Conservation (phyloP, 2,888 invertebrate genomes). For the Hirtodrosophila alboralis region DNA sequence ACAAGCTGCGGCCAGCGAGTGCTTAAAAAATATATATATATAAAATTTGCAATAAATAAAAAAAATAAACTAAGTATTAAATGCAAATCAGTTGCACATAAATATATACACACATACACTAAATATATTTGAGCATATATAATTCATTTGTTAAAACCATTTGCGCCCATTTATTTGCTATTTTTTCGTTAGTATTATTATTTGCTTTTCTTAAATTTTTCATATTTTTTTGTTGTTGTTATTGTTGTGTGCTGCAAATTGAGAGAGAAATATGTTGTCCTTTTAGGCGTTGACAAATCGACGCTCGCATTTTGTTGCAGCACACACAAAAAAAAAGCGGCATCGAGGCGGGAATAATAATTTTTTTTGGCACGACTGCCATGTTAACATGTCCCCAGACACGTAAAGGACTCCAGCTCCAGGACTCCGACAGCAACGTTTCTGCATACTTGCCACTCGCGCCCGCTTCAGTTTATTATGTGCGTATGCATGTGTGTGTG, state of each 20-base stretch:
- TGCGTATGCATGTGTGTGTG: slow-evolving; percentile 12
- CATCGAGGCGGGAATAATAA: slow-evolving; percentile 81
- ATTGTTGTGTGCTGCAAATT: slow-evolving; percentile 48
- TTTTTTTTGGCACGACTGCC: slow-evolving; percentile 83
- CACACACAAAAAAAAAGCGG: slow-evolving; percentile 64
- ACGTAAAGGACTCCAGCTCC: slow-evolving; percentile 58
- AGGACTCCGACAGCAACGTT: slow-evolving; percentile 35
- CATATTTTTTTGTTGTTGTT: slow-evolving; percentile 11
- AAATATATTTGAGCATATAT: slow-evolving; percentile 41
- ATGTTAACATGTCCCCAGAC: slow-evolving; percentile 83
- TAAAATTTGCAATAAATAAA: slow-evolving; percentile 21
- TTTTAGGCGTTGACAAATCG: slow-evolving; percentile 82
- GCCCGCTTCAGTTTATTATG: slow-evolving; percentile 76
- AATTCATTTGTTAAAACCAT: slow-evolving; percentile 76
- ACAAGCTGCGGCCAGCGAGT: slow-evolving; percentile 70
- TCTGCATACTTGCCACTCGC: slow-evolving; percentile 48
- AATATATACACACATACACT: slow-evolving; percentile 6
- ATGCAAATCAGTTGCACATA: slow-evolving; percentile 58
- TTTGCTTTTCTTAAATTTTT: slow-evolving; percentile 40
- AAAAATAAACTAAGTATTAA: slow-evolving; percentile 59
- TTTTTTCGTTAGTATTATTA: slow-evolving; percentile 21
- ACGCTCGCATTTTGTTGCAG: slow-evolving; percentile 48
- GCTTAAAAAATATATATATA: slow-evolving; percentile 30
- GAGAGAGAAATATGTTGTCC: slow-evolving; percentile 77
- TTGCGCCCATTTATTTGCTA: slow-evolving; percentile 65